Percentiles rank a stretch among this genome's conserved stretches.
These are phyloP conservation scores for Phylloscopus collybita DNA, from an alignment of 2,797 vertebrate species.

Conservation along the genomic window DNA sequence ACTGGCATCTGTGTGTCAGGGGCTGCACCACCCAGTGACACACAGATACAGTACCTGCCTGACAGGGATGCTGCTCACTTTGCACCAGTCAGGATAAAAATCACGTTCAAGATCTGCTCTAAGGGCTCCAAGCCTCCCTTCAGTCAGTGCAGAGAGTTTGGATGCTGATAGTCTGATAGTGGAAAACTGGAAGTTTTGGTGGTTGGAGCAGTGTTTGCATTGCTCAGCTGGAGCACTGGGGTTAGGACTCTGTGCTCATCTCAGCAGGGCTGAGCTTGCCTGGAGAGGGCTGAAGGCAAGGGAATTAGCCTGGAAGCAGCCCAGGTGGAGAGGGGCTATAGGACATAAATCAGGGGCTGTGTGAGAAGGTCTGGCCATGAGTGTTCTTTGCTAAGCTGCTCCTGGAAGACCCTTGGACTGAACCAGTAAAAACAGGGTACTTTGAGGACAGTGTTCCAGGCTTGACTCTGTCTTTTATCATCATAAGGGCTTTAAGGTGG, in stretches of 20 bases:
- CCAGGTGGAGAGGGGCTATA: not conserved
- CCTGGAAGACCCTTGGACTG: not conserved
- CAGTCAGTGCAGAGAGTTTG: not conserved
- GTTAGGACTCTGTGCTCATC: not conserved
- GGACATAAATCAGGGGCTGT: not conserved
- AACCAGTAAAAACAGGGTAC: constrained; percentile 20
- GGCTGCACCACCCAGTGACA: not conserved
- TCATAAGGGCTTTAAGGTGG: constrained; percentile 73
- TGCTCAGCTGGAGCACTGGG: not conserved
- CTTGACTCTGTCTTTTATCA: constrained; percentile 72
- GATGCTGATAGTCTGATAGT: not conserved
- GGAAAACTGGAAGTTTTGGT: not conserved
- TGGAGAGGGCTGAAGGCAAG: not conserved
- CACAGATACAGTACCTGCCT: too few species aligned
- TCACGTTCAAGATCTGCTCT: not conserved
- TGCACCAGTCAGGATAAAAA: not conserved
- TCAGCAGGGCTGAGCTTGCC: not conserved
- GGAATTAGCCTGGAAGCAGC: not conserved
- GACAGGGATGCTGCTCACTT: not conserved
- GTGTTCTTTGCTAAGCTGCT: not conserved
- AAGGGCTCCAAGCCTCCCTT: not conserved
- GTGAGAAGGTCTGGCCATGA: not conserved
- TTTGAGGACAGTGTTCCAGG: constrained; percentile 70
- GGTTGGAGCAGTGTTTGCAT: not conserved
- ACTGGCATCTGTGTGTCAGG: not conserved